Evolutionary conservation across 2,113 vertebrate species (phyloP), one percentile per base, ranked within the genome.

Genomic region (Sphaerodactylus townsendi): DNA sequence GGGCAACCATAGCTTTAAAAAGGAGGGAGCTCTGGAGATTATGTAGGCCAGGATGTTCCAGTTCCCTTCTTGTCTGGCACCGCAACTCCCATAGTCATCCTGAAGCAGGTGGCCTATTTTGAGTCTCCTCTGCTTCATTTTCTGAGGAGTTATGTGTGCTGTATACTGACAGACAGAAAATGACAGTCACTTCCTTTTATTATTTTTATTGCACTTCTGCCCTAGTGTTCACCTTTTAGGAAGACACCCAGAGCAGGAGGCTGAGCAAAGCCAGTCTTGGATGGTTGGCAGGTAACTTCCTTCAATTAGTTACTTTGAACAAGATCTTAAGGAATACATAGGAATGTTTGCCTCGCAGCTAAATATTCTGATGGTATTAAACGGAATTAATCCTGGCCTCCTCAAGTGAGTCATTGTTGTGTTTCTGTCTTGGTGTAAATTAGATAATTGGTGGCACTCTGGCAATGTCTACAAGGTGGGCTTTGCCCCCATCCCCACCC

Each of bases 401-500:
- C 82, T 84, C 28, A 77, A 56, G 69, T 56, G 39, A 83, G 33
- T 56, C 35, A 56, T 44, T 53, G 46, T 64, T 70, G 53, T 39
- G n/a, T 64, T 72, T 79, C 76, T 64, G 53, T 46, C 44, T 72
- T 79, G 66, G 53, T 46, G 21, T 71, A 15, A 77, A 87, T 77
- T 50, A 6, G 81, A 46, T 84, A n/a, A n/a, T 84, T 48, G 81
- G 15, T 37, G 64, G 11, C 1, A 83, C 72, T 77, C 39, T 44
- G 1, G 25, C 62, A 56, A 64, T 72, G 28, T 70, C 80, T 82
- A 44, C 33, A 50, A n/a, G 7, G 4, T 37, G 25, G 41, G 70
- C 83, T 77, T 83, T 23, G 10, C 88, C 81, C 39, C 82, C 72
- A 46, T 50, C 28, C 30, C 11, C 72, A 44, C 73, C 44, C 72